Base-by-base conservation (phyloP, 2,113 vertebrate species). In the Neodontobutis hainanensis region DNA sequence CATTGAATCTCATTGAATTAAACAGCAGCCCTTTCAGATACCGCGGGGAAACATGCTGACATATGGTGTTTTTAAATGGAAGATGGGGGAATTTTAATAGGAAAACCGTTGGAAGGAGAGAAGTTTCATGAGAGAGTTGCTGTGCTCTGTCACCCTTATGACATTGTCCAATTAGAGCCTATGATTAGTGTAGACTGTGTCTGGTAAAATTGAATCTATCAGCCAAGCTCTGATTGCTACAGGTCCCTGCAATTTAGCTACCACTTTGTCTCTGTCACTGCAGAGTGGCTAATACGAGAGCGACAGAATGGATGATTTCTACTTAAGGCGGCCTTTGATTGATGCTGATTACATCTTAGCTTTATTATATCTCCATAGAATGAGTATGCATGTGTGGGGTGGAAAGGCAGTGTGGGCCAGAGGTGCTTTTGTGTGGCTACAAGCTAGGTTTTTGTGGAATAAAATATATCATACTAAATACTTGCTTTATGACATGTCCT, bases 81-180 rank as follows among this genome's bases (percentile, higher is more conserved):
- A 42, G 38, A 27, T 6, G 27, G 65, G 46, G 2, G 51, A 27
- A 48, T 68, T n/a, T 11, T 60, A 61, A 74, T 46, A 52, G 60
- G 59, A 81, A 55, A n/a, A 35, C 61, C 57, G 50, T 34, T 12
- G 16, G 51, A 46, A 43, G 27, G 34, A 47, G 62, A 66, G 49
- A 80, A 73, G 66, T 61, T 74, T 10, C 12, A 40, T 46, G 51
- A 62, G 59, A 69, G 72, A 61, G 69, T 56, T 59, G 34, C 65
- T 38, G 68, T 35, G 57, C 73, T 80, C 78, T 15, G 52, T 81
- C 78, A 74, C 70, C 77, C 68, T 75, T 0, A 12, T n/a, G 35
- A 83, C 67, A 66, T 49, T 77, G 78, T 85, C 81, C 85, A 88
- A 90, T 92, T 90, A 90, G 75, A 90, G 75, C 68, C 42, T 65